Evolutionary conservation across 2,888 invertebrate species (phyloP).

Genomic region (Melangyna quadrimaculata): DNA sequence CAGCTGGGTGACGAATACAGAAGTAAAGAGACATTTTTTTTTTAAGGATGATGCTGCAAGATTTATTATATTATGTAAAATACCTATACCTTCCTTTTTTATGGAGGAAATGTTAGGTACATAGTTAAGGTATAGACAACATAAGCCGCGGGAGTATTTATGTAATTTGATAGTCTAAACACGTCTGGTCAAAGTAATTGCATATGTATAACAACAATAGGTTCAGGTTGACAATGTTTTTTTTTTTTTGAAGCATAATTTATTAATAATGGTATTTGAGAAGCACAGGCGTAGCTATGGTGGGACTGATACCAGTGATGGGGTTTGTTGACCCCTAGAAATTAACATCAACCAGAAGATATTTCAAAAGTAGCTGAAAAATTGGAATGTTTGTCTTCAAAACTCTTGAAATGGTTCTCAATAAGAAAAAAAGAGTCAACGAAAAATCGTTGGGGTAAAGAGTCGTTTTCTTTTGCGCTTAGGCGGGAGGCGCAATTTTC

Average conservation of each 20-base stretch:
- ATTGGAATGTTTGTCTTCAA: too few relatives aligned
- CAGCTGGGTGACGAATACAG: background rate
- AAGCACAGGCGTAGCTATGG: background rate
- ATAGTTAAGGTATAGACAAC: background rate
- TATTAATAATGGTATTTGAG: background rate
- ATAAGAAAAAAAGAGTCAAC: too few relatives aligned
- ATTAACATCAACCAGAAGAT: too few relatives aligned
- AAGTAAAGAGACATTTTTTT: background rate
- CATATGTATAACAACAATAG: constrained; percentile 2
- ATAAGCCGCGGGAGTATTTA: constrained; percentile 34
- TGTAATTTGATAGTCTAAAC: constrained; percentile 40
- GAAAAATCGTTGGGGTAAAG: too few relatives aligned
- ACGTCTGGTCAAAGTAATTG: constrained; percentile 15
- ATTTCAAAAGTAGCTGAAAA: too few relatives aligned
- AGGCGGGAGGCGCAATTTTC: too few relatives aligned
- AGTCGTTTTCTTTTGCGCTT: too few relatives aligned
- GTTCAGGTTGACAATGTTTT: background rate
- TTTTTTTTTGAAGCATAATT: background rate
- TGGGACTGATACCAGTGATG: background rate
- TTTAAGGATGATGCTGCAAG: constrained; percentile 49
- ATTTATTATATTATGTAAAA: background rate
- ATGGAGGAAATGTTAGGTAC: background rate
- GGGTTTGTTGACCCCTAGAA: background rate
- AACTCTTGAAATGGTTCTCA: too few relatives aligned
- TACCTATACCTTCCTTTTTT: background rate